Evolutionary conservation across 2,113 vertebrate species (phyloP).

Genomic region (Nestor notabilis): DNA sequence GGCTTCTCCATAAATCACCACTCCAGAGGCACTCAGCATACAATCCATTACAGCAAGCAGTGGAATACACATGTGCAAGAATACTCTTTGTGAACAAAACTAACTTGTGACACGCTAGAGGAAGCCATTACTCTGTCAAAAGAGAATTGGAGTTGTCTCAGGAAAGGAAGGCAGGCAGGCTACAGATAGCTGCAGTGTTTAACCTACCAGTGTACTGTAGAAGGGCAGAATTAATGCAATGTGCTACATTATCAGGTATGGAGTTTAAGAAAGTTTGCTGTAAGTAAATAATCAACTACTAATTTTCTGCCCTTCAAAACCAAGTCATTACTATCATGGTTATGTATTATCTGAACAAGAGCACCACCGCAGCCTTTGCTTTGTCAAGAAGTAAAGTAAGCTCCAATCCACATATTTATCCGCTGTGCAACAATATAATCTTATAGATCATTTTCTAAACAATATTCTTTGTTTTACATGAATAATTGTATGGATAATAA

Average conservation of each 20-base stretch:
- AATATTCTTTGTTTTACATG: neutral
- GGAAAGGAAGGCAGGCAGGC: neutral
- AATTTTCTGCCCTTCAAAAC: neutral
- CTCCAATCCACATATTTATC: neutral
- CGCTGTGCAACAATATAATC: neutral
- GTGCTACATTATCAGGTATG: neutral
- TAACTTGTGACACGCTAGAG: rapidly evolving
- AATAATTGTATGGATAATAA: neutral
- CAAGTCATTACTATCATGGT: rapidly evolving
- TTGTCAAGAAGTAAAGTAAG: neutral
- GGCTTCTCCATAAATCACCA: neutral
- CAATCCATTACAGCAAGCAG: neutral
- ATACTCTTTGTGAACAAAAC: neutral
- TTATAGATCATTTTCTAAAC: neutral
- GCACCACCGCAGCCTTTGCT: neutral
- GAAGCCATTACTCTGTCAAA: neutral
- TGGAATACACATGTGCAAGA: neutral
- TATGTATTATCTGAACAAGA: neutral
- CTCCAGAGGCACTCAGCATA: neutral
- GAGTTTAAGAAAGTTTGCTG: neutral
- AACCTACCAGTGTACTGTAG: no score
- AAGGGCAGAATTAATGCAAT: neutral
- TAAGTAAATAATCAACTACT: neutral
- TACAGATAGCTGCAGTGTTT: neutral
- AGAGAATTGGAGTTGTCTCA: neutral